Evolutionary conservation across 2,888 invertebrate species (phyloP).

Genomic region (Macropis europaea): DNA sequence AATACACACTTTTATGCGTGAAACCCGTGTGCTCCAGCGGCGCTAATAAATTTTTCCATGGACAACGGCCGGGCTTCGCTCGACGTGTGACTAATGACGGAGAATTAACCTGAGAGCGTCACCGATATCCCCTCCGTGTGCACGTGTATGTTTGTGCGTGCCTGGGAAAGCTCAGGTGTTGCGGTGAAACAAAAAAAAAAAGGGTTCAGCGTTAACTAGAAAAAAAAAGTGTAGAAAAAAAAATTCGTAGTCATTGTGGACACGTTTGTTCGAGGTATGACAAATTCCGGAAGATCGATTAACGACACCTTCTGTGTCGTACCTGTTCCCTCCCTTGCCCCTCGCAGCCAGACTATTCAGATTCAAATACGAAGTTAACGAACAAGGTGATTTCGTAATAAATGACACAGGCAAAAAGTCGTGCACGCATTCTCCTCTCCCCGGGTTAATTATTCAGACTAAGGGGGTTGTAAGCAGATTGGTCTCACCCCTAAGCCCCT

Average conservation of each 20-base stretch:
- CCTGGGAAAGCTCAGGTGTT: slow-evolving; percentile 58
- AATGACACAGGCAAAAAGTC: slow-evolving; percentile 75
- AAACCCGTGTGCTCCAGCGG: slow-evolving; percentile 31
- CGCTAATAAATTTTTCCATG: slow-evolving; percentile 69
- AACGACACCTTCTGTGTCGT: slow-evolving; percentile 48
- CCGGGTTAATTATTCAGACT: slow-evolving; percentile 79
- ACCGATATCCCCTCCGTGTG: slow-evolving; percentile 35
- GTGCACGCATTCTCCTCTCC: slow-evolving; percentile 60
- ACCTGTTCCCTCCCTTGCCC: slow-evolving; percentile 56
- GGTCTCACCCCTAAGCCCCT: slow-evolving; percentile 76
- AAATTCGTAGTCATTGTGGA: slow-evolving; percentile 24
- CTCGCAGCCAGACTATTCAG: slow-evolving; percentile 61
- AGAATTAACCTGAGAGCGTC: slow-evolving; percentile 63
- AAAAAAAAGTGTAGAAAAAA: not conserved
- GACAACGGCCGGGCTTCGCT: slow-evolving; percentile 29
- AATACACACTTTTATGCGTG: slow-evolving; percentile 66
- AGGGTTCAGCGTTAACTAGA: not conserved
- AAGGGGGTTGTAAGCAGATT: slow-evolving; percentile 79
- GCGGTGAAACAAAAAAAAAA: slow-evolving; percentile 19
- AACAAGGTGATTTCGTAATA: slow-evolving; percentile 76
- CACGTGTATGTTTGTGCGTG: no score
- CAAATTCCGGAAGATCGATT: slow-evolving; percentile 66
- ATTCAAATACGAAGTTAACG: slow-evolving; percentile 76
- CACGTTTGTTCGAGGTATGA: slow-evolving; percentile 49
- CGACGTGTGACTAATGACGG: slow-evolving; percentile 68